phyloP scores from a whole-genome alignment of 2,888 invertebrate genomes.

The Synanthedon andrenaeformis region DNA sequence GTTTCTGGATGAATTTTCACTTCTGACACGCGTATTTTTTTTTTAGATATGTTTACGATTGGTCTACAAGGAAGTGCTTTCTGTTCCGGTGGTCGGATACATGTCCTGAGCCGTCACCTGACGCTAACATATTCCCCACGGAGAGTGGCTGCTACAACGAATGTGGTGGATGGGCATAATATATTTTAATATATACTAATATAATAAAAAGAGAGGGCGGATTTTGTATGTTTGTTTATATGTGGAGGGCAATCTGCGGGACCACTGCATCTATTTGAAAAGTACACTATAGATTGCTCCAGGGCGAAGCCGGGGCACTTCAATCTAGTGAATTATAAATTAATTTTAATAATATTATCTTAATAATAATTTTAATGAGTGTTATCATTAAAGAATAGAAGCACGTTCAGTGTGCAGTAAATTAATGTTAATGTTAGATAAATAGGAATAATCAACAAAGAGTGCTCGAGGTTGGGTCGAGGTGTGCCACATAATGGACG shows the following conservation, averaged over 20 bases:
- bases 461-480: constrained; percentile 8
- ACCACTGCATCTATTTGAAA: too few relatives aligned
- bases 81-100: constrained; percentile 38
- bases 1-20: too few relatives aligned
- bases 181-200: neutral
- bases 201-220: too few relatives aligned
- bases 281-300: too few relatives aligned
- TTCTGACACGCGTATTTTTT: neutral
- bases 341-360: too few relatives aligned
- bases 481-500: constrained; percentile 33
- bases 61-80: constrained; percentile 31
- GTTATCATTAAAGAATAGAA: too few relatives aligned
- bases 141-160: constrained; percentile 23
- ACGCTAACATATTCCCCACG: constrained; percentile 33
- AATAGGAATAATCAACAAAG: neutral
- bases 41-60: constrained; percentile 38
- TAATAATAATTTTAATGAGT: too few relatives aligned
- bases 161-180: constrained; percentile 41
- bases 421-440: neutral
- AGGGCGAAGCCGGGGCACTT: too few relatives aligned
- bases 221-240: too few relatives aligned
- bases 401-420: too few relatives aligned
- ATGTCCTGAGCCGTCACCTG: constrained; percentile 17
- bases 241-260: too few relatives aligned
- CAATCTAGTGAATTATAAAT: too few relatives aligned